phyloP scores from a whole-genome alignment of 2,888 invertebrate genomes.

The Dicranocentrus wangi region DNA sequence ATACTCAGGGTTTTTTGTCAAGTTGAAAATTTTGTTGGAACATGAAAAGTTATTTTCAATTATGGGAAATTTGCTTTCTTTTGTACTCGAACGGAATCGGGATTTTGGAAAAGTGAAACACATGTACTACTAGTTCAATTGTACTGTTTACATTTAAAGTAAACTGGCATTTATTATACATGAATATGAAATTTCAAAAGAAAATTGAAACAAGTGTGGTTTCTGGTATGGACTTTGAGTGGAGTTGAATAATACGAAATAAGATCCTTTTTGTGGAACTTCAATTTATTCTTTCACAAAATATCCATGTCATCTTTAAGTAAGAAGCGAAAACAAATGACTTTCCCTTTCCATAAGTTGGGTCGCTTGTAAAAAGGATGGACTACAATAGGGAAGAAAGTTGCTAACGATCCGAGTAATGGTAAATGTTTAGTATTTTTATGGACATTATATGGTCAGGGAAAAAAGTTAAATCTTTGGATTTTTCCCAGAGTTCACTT shows the following conservation, averaged over 20 bases:
- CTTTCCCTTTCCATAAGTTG: background rate
- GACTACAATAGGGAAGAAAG: conserved; percentile 12
- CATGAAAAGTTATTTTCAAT: too few relatives aligned
- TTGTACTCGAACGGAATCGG: too few relatives aligned
- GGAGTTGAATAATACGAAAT: too few relatives aligned
- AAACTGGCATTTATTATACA: too few relatives aligned
- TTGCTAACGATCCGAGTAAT: conserved; percentile 38
- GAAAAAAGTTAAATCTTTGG: conserved; percentile 30
- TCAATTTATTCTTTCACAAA: conserved; percentile 57
- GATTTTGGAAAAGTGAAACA: too few relatives aligned
- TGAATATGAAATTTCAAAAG: background rate
- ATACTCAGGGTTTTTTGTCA: too few relatives aligned
- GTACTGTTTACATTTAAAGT: conserved; percentile 11
- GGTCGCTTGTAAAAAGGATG: too few relatives aligned
- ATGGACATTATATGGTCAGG: conserved; percentile 16
- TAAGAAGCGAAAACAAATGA: conserved; percentile 30
- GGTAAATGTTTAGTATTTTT: conserved; percentile 36
- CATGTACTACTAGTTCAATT: too few relatives aligned
- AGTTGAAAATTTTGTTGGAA: too few relatives aligned
- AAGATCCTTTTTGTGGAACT: conserved; percentile 50
- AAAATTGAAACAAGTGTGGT: too few relatives aligned
- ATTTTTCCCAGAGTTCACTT: background rate
- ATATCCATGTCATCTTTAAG: conserved; percentile 51
- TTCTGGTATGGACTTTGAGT: too few relatives aligned
- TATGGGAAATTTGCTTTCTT: too few relatives aligned